Evolutionary conservation across 2,888 invertebrate species (phyloP).

Genomic region (Timandra comae): DNA sequence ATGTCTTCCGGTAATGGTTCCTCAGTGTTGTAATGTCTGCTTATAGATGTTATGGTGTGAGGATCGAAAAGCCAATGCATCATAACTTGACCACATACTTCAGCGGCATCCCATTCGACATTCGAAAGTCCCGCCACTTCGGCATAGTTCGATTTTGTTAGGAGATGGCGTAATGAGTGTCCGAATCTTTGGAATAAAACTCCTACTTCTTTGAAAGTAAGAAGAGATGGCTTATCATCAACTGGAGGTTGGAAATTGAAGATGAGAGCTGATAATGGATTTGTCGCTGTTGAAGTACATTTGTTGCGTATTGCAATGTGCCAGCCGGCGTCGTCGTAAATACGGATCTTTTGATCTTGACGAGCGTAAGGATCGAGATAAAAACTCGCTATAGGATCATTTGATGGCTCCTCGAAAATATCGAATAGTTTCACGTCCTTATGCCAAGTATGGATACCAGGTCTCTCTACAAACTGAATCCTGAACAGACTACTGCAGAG

Average conservation of each 20-base stretch:
- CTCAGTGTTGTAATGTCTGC: slow-evolving; percentile 84
- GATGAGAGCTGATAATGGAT: slow-evolving; percentile 87
- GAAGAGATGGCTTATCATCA: slow-evolving; percentile 80
- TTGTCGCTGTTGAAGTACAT: slow-evolving; percentile 78
- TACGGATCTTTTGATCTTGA: slow-evolving; percentile 78
- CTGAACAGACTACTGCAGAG: slow-evolving; percentile 87
- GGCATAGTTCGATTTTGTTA: slow-evolving; percentile 87
- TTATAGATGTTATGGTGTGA: slow-evolving; percentile 77
- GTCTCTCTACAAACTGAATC: slow-evolving; percentile 82
- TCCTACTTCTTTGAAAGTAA: slow-evolving; percentile 86
- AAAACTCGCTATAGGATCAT: slow-evolving; percentile 85
- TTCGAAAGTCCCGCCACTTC: slow-evolving; percentile 91
- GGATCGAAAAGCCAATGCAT: slow-evolving; percentile 86
- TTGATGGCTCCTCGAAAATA: slow-evolving; percentile 81
- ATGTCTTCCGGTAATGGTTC: slow-evolving; percentile 82
- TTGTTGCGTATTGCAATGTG: slow-evolving; percentile 86
- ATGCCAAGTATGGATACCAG: slow-evolving; percentile 86
- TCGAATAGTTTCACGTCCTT: slow-evolving; percentile 90
- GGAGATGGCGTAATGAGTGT: slow-evolving; percentile 88
- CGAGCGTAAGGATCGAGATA: slow-evolving; percentile 89
- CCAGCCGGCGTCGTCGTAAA: slow-evolving; percentile 82
- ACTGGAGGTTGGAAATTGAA: slow-evolving; percentile 86
- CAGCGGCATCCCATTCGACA: slow-evolving; percentile 96
- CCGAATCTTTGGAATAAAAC: slow-evolving; percentile 92
- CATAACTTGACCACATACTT: slow-evolving; percentile 89